phyloP scores from a whole-genome alignment of 2,888 invertebrate genomes.

The Adela reaumurella region DNA sequence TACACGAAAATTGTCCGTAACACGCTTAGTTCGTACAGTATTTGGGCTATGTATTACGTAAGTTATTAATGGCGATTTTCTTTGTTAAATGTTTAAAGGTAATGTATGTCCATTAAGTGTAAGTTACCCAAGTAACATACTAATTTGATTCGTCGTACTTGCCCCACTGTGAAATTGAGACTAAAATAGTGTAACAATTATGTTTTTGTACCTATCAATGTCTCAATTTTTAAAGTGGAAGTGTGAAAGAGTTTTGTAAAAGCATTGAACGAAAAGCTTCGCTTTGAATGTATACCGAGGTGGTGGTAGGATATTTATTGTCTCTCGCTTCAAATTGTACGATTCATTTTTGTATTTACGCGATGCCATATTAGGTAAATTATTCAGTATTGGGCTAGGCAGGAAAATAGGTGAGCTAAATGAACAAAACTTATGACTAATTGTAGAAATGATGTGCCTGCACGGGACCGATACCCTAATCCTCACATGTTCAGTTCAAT shows the following conservation, averaged over 20 bases:
- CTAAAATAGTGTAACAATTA: too few relatives aligned
- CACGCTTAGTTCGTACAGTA: not conserved
- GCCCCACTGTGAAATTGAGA: too few relatives aligned
- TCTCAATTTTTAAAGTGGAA: too few relatives aligned
- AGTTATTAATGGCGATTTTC: not conserved
- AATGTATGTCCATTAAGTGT: not conserved
- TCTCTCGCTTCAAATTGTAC: too few relatives aligned
- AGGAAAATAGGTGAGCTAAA: not conserved
- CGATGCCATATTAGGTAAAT: not conserved
- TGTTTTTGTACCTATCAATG: too few relatives aligned
- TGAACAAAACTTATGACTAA: not conserved
- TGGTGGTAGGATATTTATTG: too few relatives aligned
- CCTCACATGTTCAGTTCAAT: not conserved
- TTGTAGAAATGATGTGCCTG: not conserved
- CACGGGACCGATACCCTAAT: not conserved
- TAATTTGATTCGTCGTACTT: too few relatives aligned
- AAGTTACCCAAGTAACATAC: not conserved
- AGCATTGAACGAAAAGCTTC: too few relatives aligned
- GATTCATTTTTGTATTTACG: not conserved
- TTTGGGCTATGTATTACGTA: not conserved
- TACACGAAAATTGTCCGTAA: not conserved
- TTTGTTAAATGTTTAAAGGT: slow-evolving; percentile 1
- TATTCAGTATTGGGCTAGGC: not conserved
- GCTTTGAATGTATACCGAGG: too few relatives aligned
- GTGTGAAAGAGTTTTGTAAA: too few relatives aligned